Conservation (phyloP, 2,113 vertebrate species). For the Tachuris rubrigastra region DNA sequence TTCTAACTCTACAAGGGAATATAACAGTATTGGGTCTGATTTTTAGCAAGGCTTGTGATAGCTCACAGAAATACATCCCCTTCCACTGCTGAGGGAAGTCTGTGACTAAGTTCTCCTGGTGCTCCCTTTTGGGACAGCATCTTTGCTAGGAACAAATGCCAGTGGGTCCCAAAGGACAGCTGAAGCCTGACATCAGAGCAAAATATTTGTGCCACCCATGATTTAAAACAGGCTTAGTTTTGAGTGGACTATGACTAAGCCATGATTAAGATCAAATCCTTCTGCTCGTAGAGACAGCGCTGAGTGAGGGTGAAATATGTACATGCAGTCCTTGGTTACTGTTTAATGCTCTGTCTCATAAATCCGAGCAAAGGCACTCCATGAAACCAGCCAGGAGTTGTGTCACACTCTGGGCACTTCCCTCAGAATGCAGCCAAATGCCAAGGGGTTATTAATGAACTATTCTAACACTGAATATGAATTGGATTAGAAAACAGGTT, state of each 20-base stretch:
- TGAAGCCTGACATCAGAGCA: not conserved
- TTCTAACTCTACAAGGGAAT: not conserved
- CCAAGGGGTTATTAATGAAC: not conserved
- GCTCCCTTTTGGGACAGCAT: not conserved
- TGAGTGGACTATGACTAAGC: not conserved
- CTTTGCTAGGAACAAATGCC: not conserved
- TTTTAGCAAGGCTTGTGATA: not conserved
- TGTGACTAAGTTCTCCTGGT: not conserved
- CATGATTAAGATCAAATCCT: not conserved
- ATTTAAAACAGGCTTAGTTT: not conserved
- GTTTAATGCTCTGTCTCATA: not conserved
- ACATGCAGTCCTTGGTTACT: not conserved
- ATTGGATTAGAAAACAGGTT: not conserved
- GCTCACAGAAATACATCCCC: not conserved
- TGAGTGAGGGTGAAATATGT: not conserved
- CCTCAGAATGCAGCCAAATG: not conserved
- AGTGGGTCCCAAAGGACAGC: not conserved
- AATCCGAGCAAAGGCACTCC: not conserved
- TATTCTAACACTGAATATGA: not conserved
- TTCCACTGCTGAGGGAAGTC: not conserved
- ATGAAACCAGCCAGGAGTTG: not conserved
- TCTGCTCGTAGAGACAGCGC: not conserved
- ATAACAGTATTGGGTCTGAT: not conserved
- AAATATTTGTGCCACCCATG: not conserved
- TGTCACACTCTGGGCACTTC: not conserved